Evolutionary conservation across 2,797 vertebrate genomes (phyloP).

Genomic region (Acipenser ruthenus): DNA sequence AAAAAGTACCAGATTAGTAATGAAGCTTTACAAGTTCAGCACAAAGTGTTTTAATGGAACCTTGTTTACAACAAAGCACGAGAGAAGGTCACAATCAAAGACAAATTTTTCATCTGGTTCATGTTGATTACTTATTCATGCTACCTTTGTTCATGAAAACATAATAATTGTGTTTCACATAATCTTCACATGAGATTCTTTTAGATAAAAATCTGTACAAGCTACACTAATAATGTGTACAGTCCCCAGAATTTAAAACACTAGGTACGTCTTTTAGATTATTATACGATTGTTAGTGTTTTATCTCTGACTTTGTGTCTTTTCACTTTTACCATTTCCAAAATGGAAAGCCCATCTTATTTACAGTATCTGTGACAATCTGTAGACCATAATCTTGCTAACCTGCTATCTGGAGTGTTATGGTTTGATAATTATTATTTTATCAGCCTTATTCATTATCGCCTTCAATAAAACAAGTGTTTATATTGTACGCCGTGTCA

Average conservation of each 20-base stretch:
- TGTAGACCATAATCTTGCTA: no score
- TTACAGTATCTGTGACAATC: no score
- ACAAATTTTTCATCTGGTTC: conserved; percentile 64
- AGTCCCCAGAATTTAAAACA: conserved; percentile 50
- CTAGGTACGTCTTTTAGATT: background rate
- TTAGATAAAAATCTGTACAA: conserved; percentile 56
- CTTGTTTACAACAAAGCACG: conserved; percentile 62
- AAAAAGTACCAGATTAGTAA: no score
- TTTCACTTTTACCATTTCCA: no score
- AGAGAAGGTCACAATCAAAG: conserved; percentile 63
- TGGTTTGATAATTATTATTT: no score
- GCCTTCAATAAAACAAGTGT: no score
- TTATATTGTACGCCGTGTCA: no score
- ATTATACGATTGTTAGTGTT: no score
- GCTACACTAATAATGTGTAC: conserved; percentile 57
- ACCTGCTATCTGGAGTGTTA: no score
- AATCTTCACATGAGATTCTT: conserved; percentile 65
- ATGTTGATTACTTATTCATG: conserved; percentile 73
- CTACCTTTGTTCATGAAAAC: conserved; percentile 61
- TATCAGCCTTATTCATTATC: no score
- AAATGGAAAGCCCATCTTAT: no score
- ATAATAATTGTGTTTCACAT: conserved; percentile 58
- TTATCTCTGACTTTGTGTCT: no score
- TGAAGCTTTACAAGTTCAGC: conserved; percentile 56
- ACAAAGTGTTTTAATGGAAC: conserved; percentile 71